A percentile compares a stretch with the other conserved stretches of the same genome.
Evolutionary conservation across 2,797 vertebrate genomes (phyloP).

Genomic region (Varecia variegata): DNA sequence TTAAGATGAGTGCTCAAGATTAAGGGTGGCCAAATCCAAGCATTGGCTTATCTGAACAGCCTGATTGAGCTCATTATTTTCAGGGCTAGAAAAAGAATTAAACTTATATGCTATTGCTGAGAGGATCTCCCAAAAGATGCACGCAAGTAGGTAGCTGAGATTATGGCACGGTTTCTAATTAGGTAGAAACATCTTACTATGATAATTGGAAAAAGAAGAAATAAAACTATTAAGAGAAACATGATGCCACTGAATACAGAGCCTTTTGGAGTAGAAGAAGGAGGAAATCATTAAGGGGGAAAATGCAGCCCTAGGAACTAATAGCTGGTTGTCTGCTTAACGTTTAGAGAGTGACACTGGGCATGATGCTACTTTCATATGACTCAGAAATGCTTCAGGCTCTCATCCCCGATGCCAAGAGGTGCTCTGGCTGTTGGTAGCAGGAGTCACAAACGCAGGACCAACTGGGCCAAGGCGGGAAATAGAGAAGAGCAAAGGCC

Average conservation of each 20-base stretch:
- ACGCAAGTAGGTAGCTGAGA: background rate
- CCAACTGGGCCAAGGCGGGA: background rate
- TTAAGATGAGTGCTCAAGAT: background rate
- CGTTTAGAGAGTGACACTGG: background rate
- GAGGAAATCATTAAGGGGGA: background rate
- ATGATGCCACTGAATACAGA: background rate
- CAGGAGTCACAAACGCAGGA: background rate
- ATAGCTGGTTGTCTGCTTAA: background rate
- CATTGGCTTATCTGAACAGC: background rate
- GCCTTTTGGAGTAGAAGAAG: background rate
- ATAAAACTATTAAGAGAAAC: background rate
- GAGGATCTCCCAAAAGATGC: background rate
- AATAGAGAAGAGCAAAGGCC: accelerated
- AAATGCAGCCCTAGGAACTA: background rate
- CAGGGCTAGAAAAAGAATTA: background rate
- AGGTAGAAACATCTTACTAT: background rate
- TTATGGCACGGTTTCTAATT: background rate
- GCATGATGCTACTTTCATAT: background rate
- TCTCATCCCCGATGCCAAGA: background rate
- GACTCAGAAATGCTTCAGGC: background rate
- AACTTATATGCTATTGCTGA: background rate
- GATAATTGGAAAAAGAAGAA: background rate
- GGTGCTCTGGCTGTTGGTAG: background rate
- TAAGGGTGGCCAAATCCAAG: background rate
- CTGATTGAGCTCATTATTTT: background rate